These are phyloP conservation scores for Prenolepis imparis DNA, from an alignment of 2,888 invertebrate genomes.

Conservation along the genomic window DNA sequence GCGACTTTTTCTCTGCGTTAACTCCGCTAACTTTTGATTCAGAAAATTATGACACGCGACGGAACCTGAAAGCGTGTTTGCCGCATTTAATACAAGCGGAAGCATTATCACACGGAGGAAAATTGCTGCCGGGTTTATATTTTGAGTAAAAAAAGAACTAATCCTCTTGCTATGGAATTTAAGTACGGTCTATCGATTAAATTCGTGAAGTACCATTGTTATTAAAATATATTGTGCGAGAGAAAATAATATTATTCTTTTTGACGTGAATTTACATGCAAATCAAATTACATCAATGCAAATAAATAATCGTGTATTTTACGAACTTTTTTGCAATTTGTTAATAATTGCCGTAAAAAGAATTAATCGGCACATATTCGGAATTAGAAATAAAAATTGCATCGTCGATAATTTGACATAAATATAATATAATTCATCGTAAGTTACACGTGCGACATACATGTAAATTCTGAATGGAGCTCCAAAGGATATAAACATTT, in stretches of 20 bases:
- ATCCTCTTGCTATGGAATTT: constrained; percentile 35
- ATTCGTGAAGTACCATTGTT: background rate
- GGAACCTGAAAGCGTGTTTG: constrained; percentile 23
- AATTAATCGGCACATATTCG: background rate
- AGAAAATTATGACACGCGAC: constrained; percentile 33
- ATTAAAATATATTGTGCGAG: background rate
- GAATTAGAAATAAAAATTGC: constrained; percentile 23
- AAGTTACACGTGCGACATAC: background rate
- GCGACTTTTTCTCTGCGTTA: constrained; percentile 34
- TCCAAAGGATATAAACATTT: constrained; percentile 24
- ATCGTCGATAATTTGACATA: constrained; percentile 15
- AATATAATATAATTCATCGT: constrained; percentile 12
- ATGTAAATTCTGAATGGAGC: background rate
- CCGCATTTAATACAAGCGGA: constrained; percentile 23
- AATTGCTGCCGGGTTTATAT: constrained; percentile 64
- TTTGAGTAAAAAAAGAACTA: constrained; percentile 1
- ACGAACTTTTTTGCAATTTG: background rate
- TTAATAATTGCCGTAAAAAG: background rate
- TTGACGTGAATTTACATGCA: background rate
- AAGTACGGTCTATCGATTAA: background rate
- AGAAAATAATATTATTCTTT: background rate
- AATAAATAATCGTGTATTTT: background rate
- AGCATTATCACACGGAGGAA: constrained; percentile 31
- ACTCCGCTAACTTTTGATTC: constrained; percentile 40
- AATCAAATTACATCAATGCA: too few relatives aligned